A percentile compares a stretch with the other conserved stretches of the same genome.
phyloP scores from a whole-genome alignment of 2,888 invertebrate genomes.

The Mechanitis mazaeus region DNA sequence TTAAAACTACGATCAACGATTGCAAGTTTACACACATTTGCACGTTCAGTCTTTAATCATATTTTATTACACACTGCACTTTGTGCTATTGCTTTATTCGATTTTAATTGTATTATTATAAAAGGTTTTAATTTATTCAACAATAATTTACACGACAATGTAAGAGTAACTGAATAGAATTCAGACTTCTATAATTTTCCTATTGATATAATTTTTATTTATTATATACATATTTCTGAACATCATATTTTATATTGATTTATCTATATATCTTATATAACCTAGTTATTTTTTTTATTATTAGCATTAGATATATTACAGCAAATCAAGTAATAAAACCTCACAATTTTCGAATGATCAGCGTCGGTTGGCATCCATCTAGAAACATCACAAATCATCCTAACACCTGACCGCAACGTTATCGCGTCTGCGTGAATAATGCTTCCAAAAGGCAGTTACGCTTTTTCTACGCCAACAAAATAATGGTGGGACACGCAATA shows the following conservation, averaged over 20 bases:
- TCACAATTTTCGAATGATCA: constrained; percentile 9
- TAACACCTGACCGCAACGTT: constrained; percentile 68
- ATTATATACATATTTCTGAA: too few relatives aligned
- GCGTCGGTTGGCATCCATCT: constrained; percentile 25
- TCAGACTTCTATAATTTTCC: too few relatives aligned
- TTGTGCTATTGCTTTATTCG: constrained; percentile 39
- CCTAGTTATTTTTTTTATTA: too few relatives aligned
- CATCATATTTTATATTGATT: too few relatives aligned
- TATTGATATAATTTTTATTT: too few relatives aligned
- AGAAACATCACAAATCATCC: constrained; percentile 63
- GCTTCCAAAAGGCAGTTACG: constrained; percentile 53
- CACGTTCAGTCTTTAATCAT: constrained; percentile 46
- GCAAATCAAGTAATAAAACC: constrained; percentile 12
- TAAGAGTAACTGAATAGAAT: neutral
- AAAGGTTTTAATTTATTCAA: neutral
- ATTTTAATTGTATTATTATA: constrained; percentile 49
- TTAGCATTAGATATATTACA: constrained; percentile 2
- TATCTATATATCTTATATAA: too few relatives aligned
- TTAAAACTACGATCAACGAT: constrained; percentile 52
- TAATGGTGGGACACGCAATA: constrained; percentile 49
- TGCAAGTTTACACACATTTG: constrained; percentile 23
- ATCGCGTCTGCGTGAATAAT: constrained; percentile 71
- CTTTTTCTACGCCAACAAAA: constrained; percentile 62
- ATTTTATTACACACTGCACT: constrained; percentile 56
- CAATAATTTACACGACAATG: neutral